These are phyloP conservation scores for Pontoporia blainvillei DNA, from an alignment of 2,113 vertebrate genomes.

Conservation along the genomic window DNA sequence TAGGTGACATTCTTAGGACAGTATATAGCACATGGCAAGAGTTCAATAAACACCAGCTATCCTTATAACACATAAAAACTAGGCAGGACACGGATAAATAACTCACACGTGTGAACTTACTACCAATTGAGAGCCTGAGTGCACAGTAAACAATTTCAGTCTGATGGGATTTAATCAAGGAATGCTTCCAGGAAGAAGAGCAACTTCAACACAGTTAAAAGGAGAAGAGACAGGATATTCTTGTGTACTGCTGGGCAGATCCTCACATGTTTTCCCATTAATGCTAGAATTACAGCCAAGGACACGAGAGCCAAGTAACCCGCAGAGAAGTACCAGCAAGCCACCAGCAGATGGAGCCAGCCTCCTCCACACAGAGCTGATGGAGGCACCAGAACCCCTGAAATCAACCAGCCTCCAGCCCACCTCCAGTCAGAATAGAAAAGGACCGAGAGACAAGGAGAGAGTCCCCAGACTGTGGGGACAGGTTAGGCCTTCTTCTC, in stretches of 20 bases:
- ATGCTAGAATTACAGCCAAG: not conserved
- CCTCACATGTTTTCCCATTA: not conserved
- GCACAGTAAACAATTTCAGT: not conserved
- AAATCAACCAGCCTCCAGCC: no score
- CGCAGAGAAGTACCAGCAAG: not conserved
- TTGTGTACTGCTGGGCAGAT: not conserved
- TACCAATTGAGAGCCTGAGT: not conserved
- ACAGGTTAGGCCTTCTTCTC: not conserved
- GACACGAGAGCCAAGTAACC: not conserved
- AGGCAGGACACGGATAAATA: not conserved
- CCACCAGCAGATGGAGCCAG: constrained; percentile 53
- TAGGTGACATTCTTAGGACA: not conserved
- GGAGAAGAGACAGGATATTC: not conserved
- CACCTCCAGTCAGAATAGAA: not conserved
- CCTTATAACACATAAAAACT: no score
- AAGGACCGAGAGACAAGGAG: not conserved
- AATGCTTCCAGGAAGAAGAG: not conserved
- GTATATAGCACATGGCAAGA: not conserved
- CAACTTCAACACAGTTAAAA: not conserved
- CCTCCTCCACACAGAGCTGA: not conserved
- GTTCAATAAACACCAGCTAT: not conserved
- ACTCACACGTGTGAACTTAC: not conserved
- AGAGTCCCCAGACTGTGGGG: not conserved
- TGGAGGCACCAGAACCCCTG: no score
- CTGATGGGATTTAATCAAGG: not conserved